phyloP scores from a whole-genome alignment of 1,140 invertebrate genomes.

The Zaprionus capensis region DNA sequence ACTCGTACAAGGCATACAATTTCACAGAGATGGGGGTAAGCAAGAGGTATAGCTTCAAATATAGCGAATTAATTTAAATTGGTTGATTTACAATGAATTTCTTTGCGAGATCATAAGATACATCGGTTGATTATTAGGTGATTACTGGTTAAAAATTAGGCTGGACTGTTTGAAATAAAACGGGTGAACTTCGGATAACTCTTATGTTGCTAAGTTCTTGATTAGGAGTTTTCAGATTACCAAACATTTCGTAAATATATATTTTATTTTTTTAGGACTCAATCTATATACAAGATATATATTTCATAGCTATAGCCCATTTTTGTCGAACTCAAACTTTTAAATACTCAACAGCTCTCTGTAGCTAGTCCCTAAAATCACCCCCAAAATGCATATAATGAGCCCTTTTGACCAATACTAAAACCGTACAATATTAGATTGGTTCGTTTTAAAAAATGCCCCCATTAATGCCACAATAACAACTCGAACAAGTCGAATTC shows the following conservation, averaged over 20 bases:
- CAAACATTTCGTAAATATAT: neutral
- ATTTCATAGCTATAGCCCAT: neutral
- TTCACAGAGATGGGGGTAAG: constrained; percentile 23
- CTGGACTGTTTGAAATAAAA: neutral
- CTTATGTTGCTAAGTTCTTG: neutral
- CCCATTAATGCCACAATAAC: constrained; percentile 41
- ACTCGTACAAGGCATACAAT: constrained; percentile 33
- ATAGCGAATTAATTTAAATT: constrained; percentile 9
- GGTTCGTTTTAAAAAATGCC: constrained; percentile 28
- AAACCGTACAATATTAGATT: constrained; percentile 19
- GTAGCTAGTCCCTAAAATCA: constrained; percentile 20
- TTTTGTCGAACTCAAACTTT: neutral
- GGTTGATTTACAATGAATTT: constrained; percentile 1
- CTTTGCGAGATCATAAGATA: neutral
- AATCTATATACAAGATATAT: neutral
- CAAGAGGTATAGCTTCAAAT: constrained; percentile 8
- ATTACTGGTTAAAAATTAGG: neutral
- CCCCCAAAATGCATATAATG: constrained; percentile 10
- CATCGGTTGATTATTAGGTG: neutral
- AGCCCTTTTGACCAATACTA: constrained; percentile 46
- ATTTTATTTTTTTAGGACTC: neutral
- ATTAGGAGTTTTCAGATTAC: neutral
- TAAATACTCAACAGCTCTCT: neutral
- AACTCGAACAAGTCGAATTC: constrained; percentile 37
- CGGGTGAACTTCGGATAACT: neutral